These are phyloP conservation scores for Deladenus siricidicola DNA, from an alignment of 2,888 invertebrate species.

Conservation along the genomic window DNA sequence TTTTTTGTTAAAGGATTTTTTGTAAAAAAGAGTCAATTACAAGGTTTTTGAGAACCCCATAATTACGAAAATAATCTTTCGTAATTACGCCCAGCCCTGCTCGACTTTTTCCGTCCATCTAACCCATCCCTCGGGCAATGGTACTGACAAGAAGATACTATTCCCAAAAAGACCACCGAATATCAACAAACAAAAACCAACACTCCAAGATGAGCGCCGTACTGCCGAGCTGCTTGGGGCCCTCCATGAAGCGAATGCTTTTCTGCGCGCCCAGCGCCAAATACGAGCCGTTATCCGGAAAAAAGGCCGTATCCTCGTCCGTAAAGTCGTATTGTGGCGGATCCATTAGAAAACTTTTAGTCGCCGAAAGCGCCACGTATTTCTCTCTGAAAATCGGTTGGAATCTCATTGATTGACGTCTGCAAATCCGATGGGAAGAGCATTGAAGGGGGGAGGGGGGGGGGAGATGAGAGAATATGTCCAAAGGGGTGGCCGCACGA, in stretches of 20 bases:
- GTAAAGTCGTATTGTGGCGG: constrained; percentile 1
- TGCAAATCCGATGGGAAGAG: too few species aligned
- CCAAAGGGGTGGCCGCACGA: too few species aligned
- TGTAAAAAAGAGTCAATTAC: too few species aligned
- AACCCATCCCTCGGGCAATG: not conserved
- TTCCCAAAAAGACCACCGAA: too few species aligned
- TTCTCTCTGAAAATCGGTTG: constrained; percentile 6
- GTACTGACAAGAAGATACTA: not conserved
- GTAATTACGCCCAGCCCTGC: too few species aligned
- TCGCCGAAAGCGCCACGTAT: constrained; percentile 3
- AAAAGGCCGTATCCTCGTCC: constrained; percentile 3
- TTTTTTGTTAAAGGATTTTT: too few species aligned
- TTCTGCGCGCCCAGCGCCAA: constrained; percentile 14
- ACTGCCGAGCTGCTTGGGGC: not conserved
- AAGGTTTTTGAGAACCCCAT: too few species aligned
- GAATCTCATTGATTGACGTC: too few species aligned
- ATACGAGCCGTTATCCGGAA: constrained; percentile 7
- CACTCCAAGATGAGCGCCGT: constrained; percentile 2
- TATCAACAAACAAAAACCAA: not conserved
- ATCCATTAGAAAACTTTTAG: constrained; percentile 2
- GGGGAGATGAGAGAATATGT: too few species aligned
- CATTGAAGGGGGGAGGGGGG: too few species aligned
- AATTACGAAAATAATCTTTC: too few species aligned
- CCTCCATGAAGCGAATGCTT: constrained; percentile 13
- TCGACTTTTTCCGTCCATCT: not conserved